Conservation (phyloP, 1,140 invertebrate genomes). For the Magallana angulata region DNA sequence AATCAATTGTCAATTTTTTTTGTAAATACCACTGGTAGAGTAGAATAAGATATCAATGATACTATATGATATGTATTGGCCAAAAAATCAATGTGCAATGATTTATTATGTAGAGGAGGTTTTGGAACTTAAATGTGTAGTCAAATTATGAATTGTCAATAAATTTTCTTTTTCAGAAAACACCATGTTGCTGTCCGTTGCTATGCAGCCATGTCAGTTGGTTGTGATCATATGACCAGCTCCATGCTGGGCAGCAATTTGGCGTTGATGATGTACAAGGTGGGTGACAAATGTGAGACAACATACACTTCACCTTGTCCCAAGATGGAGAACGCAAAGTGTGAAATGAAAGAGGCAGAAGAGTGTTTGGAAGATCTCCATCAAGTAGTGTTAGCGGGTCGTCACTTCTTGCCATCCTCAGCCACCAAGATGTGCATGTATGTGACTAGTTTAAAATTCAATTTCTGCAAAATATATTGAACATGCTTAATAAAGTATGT, state of each 20-base stretch:
- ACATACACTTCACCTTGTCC: not conserved
- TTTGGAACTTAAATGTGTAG: too few species aligned
- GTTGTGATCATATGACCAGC: slow-evolving; percentile 6
- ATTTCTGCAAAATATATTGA: too few species aligned
- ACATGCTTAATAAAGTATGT: too few species aligned
- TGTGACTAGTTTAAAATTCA: not conserved
- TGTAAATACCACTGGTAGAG: too few species aligned
- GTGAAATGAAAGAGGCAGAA: not conserved
- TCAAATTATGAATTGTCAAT: too few species aligned
- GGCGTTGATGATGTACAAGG: slow-evolving; percentile 10
- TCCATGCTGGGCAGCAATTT: not conserved
- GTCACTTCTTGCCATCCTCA: slow-evolving; percentile 35
- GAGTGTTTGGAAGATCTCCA: slow-evolving; percentile 25
- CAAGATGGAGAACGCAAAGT: not conserved
- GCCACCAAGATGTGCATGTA: slow-evolving; percentile 38
- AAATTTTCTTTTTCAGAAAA: slow-evolving; percentile 26
- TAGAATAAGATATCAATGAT: too few species aligned
- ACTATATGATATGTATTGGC: too few species aligned
- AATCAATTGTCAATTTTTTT: too few species aligned
- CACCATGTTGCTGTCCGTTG: not conserved
- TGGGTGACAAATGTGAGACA: slow-evolving; percentile 21
- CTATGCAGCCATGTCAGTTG: not conserved
- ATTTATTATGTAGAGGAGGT: too few species aligned
- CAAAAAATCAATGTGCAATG: too few species aligned
- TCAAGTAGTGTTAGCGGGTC: not conserved